Conservation (phyloP, 1,140 invertebrate genomes). For the Araneus ventricosus region DNA sequence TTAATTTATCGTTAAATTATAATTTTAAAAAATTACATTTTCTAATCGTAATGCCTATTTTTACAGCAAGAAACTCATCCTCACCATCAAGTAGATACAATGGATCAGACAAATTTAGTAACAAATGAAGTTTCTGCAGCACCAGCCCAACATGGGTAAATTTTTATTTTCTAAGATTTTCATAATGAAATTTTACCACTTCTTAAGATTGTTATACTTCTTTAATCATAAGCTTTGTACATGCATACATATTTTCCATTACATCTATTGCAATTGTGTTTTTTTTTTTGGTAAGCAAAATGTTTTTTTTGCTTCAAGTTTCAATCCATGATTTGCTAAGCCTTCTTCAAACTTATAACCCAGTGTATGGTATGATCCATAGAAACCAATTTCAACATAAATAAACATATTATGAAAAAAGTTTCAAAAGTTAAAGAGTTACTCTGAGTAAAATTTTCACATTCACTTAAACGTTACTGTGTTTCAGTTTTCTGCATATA, state of each 20-base stretch:
- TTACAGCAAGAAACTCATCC: constrained; percentile 65
- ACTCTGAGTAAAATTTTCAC: too few relatives aligned
- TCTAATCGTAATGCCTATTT: background rate
- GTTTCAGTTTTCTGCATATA: too few relatives aligned
- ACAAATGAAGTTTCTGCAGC: constrained; percentile 63
- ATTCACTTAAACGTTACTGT: too few relatives aligned
- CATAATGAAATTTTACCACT: background rate
- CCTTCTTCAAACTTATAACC: too few relatives aligned
- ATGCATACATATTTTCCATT: background rate
- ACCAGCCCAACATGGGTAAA: constrained; percentile 61
- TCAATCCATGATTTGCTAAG: too few relatives aligned
- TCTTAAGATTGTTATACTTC: background rate
- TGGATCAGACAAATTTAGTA: constrained; percentile 67
- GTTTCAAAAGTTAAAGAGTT: too few relatives aligned
- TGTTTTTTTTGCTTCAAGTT: too few relatives aligned
- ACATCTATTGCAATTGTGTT: too few relatives aligned
- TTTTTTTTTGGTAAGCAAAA: too few relatives aligned
- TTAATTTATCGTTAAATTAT: background rate
- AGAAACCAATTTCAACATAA: too few relatives aligned
- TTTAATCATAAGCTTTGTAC: background rate
- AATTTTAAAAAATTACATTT: background rate
- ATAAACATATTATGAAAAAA: too few relatives aligned
- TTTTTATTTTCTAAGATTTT: background rate
- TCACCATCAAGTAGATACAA: constrained; percentile 61
- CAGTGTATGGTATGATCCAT: too few relatives aligned